Conservation (phyloP, 2,113 vertebrate species). For the Rattus rattus region DNA sequence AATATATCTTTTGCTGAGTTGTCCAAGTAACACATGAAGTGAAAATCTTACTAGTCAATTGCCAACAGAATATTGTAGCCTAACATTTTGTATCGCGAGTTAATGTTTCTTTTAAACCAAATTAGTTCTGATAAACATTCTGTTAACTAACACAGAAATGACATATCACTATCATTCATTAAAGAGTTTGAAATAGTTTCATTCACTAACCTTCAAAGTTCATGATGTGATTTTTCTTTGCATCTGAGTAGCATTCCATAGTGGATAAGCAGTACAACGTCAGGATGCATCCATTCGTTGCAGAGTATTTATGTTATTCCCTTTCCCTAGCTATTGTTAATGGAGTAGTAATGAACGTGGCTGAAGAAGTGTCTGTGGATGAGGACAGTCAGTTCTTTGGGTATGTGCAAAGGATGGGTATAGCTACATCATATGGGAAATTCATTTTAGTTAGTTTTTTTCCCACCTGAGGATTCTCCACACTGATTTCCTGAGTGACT, state of each 20-base stretch:
- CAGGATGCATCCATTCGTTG: neutral
- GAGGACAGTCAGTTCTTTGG: too few relatives aligned
- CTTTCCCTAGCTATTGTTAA: neutral
- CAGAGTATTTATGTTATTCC: neutral
- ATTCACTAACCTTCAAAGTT: neutral
- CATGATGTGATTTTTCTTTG: neutral
- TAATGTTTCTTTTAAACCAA: conserved; percentile 14
- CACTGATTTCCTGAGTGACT: neutral
- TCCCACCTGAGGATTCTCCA: neutral
- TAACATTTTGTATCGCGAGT: neutral
- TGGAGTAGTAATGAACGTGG: neutral
- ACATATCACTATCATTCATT: neutral
- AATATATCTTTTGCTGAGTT: neutral
- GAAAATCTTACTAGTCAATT: neutral
- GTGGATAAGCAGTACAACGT: neutral
- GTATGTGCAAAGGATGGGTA: neutral
- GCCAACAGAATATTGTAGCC: neutral
- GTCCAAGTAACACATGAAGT: neutral
- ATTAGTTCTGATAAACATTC: neutral
- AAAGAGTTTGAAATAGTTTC: neutral
- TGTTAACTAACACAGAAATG: neutral
- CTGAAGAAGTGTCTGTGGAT: neutral
- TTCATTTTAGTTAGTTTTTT: neutral
- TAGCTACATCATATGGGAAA: neutral
- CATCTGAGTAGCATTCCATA: neutral